These are phyloP conservation scores for Sitta europaea DNA, from an alignment of 2,113 vertebrate species.

Conservation along the genomic window DNA sequence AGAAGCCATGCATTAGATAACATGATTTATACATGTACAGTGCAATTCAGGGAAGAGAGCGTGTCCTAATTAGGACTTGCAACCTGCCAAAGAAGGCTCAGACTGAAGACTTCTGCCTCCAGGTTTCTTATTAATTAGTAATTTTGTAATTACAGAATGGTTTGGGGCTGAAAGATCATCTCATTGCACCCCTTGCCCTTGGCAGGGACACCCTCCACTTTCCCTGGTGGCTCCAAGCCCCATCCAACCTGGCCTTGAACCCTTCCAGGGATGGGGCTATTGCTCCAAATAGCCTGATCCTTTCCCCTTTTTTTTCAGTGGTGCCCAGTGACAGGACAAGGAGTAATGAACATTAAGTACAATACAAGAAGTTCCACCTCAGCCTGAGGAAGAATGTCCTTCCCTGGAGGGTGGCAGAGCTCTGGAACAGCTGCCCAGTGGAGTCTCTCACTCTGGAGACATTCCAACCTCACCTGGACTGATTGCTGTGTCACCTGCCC, in stretches of 20 bases:
- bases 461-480: not conserved
- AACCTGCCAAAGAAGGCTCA: not conserved
- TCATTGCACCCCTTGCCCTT: rapidly evolving
- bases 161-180: not conserved
- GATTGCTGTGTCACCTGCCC: not conserved
- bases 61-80: not conserved
- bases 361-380: not conserved
- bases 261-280: not conserved
- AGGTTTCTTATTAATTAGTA: not conserved
- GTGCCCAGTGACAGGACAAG: not conserved
- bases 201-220: not conserved
- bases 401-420: not conserved
- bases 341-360: not conserved
- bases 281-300: not conserved
- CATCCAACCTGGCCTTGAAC: rapidly evolving
- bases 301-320: not conserved
- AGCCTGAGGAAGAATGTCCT: not conserved
- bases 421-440: not conserved
- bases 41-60: not conserved
- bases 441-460: not conserved
- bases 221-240: not conserved
- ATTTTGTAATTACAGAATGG: not conserved
- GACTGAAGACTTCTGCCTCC: not conserved
- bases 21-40: not conserved
- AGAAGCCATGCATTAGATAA: not conserved